phyloP scores from a whole-genome alignment of 1,140 invertebrate species.

The Magallana gigas region DNA sequence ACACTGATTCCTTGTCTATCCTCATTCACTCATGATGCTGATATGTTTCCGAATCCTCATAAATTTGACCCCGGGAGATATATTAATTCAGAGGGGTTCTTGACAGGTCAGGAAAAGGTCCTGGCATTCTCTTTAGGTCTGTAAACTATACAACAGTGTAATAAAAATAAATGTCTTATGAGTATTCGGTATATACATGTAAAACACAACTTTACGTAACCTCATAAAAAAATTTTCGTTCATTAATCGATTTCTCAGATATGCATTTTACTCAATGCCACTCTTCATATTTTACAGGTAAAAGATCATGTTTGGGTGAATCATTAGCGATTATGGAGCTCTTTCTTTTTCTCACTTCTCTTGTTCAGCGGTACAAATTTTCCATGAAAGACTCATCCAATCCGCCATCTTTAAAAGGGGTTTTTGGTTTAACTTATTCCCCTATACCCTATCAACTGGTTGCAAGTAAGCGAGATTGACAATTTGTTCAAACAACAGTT shows the following conservation, averaged over 20 bases:
- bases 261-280: too few species aligned
- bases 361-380: constrained; percentile 59
- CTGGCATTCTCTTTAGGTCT: constrained; percentile 62
- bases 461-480: too few species aligned
- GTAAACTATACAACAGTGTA: neutral
- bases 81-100: constrained; percentile 62
- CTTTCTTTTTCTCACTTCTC: constrained; percentile 55
- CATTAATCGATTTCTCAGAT: too few species aligned
- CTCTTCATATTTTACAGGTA: constrained; percentile 45
- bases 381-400: constrained; percentile 79
- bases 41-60: constrained; percentile 84
- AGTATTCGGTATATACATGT: too few species aligned
- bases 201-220: too few species aligned
- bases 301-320: constrained; percentile 59
- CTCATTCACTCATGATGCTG: constrained; percentile 71
- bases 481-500: too few species aligned
- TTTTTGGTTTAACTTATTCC: constrained; percentile 25
- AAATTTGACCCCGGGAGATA: constrained; percentile 85
- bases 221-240: too few species aligned
- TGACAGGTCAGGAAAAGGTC: constrained; percentile 51
- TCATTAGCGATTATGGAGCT: constrained; percentile 61
- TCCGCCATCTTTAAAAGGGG: constrained; percentile 43
- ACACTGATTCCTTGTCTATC: constrained; percentile 72
- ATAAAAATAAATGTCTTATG: too few species aligned
- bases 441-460: constrained; percentile 25